Base-by-base conservation (phyloP, 1,140 invertebrate genomes). In the Diabrotica undecimpunctata region DNA sequence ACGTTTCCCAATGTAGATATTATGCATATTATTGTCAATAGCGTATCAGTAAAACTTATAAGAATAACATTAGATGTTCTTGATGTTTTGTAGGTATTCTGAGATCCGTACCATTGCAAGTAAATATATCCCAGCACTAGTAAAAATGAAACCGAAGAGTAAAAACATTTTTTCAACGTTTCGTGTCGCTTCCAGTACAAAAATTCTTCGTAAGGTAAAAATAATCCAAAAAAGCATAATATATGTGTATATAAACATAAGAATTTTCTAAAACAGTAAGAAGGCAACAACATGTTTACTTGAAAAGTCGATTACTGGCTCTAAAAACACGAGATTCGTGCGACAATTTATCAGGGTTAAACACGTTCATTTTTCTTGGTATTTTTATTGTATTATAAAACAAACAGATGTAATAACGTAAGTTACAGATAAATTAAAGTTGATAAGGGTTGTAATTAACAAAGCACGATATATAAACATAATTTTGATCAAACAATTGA, bases 61-160 rank as follows among this genome's bases (percentile, higher is more conserved):
- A 62, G 53, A 37, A 62, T 53, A 25, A 62, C 39, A 52, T 37
- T 53, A 9, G 60, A 62, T 10, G 60, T 62, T 39, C 60, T 46
- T 37, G 35, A n/a, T 52, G 51, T 37, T 11, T 50, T 62, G 36
- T 53, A 62, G 11, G 35, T 52, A 14, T 13, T 53, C 11, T 36
- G 52, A 35, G 36, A 35, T 51, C 60, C 60, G 12, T 36, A 12
- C 41, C 14, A 25, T 25, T 36, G 41, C 9, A 62, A 9, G n/a
- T 53, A 52, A 12, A 11, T 39, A 12, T 62, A 62, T 8, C 46
- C 35, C 6, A 50, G 11, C 11, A 62, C 9, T 12, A 62, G 13
- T n/a, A 62, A n/a, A 7, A 62, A 9, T 51, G 60, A 52, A 52
- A 62, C 11, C 6, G 52, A 14, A 35, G 53, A 14, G 7, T 41